These are phyloP conservation scores for Luehdorfia chinensis DNA, from an alignment of 1,140 invertebrate genomes.

Conservation along the genomic window DNA sequence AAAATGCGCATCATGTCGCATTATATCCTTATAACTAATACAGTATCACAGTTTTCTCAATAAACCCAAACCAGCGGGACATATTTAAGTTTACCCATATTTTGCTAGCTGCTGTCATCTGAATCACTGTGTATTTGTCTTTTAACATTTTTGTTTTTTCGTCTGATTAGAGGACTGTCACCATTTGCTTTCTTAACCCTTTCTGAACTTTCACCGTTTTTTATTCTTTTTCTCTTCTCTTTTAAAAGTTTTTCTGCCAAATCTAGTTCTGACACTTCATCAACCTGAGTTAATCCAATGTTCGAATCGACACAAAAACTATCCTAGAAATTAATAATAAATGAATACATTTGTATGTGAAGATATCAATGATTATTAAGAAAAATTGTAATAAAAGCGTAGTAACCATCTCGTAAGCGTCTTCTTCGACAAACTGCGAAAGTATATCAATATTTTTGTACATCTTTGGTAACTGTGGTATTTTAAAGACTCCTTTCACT, in stretches of 20 bases:
- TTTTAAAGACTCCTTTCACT: slow-evolving; percentile 67
- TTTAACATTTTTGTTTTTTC: slow-evolving; percentile 34
- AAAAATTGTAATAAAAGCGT: background rate
- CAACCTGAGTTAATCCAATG: slow-evolving; percentile 59
- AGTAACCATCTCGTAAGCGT: slow-evolving; percentile 67
- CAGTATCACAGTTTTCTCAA: slow-evolving; percentile 11
- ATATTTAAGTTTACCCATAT: too few relatives aligned
- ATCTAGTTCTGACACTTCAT: slow-evolving; percentile 64
- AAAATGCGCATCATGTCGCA: too few relatives aligned
- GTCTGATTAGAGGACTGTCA: slow-evolving; percentile 48
- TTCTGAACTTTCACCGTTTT: slow-evolving; percentile 16
- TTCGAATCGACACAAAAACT: slow-evolving; percentile 71
- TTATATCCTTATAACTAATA: background rate
- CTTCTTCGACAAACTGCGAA: slow-evolving; percentile 63
- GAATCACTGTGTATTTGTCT: slow-evolving; percentile 47
- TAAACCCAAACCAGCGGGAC: slow-evolving; percentile 21
- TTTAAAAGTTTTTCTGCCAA: slow-evolving; percentile 60
- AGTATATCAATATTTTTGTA: slow-evolving; percentile 48
- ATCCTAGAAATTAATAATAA: slow-evolving; percentile 44
- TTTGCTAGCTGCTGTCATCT: slow-evolving; percentile 45
- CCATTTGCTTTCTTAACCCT: slow-evolving; percentile 17
- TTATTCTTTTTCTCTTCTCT: slow-evolving; percentile 36
- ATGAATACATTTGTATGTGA: slow-evolving; percentile 5
- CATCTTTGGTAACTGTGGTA: slow-evolving; percentile 50
- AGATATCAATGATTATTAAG: slow-evolving; percentile 6